Evolutionary conservation across 2,113 vertebrate genomes (phyloP), one percentile per base, ranked within the genome.

Genomic region (Apaloderma vittatum): DNA sequence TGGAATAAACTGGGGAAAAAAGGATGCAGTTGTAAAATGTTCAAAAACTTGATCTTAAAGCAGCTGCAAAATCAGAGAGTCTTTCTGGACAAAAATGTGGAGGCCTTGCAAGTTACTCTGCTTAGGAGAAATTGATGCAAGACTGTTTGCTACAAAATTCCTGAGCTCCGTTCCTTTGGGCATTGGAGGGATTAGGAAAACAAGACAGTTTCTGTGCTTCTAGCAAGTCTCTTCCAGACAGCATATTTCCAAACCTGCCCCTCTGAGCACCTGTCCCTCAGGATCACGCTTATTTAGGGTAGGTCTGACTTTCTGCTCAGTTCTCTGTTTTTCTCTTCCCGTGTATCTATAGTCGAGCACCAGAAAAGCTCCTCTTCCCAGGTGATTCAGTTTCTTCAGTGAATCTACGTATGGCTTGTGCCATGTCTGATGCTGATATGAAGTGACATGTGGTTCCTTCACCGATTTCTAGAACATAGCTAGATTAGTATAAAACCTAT

Each of bases 181-280:
- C 49, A 73, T 27, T 76, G 78, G 36, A 88, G 22, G 36, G 82
- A 94, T 94, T 93, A 94, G 72, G 81, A 43, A 92, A 94, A 80
- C 67, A 93, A 86, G 78, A 49, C 3, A 11, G 59, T 62, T 80
- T 83, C 82, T 80, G 67, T 86, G 71, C 75, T 88, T 70, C 45
- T 54, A 65, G 45, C 49, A 79, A 36, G 30, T 24, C 27, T 92
- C 10, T 70, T 79, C 49, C 75, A 86, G 74, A 34, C 49, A 70
- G 63, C 3, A 0, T 80, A 11, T 73, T 91, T 80, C 58, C 22
- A 70, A 83, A 54, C 20, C 55, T 70, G 23, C 30, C 54, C 30
- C 81, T 80, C 27, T 10, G 26, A 58, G 78, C n/a, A n/a, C n/a
- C 17, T 88, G 86, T 76, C 79, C 46, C 59, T 92, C 29, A 40